phyloP scores from a whole-genome alignment of 2,888 invertebrate species.

The Drosophila leonis region DNA sequence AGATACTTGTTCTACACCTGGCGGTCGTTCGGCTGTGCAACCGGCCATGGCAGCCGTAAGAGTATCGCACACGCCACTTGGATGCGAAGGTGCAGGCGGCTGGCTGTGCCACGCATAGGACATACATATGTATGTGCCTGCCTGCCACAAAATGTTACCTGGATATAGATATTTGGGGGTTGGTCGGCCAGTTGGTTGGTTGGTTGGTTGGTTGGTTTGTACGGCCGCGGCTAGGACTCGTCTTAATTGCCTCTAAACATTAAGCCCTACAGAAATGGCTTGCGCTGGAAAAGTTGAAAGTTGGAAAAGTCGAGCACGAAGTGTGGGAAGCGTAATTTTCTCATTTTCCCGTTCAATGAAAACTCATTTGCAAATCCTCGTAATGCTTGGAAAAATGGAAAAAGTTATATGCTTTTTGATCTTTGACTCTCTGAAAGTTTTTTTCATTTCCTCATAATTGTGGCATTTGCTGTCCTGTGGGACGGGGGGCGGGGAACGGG shows the following conservation, averaged over 20 bases:
- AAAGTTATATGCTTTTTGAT: constrained; percentile 75
- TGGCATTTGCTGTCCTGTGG: constrained; percentile 1
- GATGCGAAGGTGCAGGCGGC: constrained; percentile 33
- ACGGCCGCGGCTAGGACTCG: constrained; percentile 39
- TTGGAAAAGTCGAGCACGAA: not conserved
- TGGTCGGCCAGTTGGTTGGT: constrained; percentile 27
- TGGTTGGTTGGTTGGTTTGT: constrained; percentile 23
- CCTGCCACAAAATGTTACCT: constrained; percentile 25
- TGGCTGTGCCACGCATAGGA: constrained; percentile 28
- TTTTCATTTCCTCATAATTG: constrained; percentile 38
- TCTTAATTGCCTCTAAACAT: constrained; percentile 75
- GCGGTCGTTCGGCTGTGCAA: constrained; percentile 58
- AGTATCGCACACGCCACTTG: constrained; percentile 54
- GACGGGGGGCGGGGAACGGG: not conserved
- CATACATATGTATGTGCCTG: not conserved
- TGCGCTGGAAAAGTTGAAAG: constrained; percentile 30
- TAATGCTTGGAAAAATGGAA: constrained; percentile 60
- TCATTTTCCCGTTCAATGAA: constrained; percentile 80
- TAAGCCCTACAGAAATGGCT: constrained; percentile 29
- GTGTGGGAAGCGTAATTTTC: constrained; percentile 63
- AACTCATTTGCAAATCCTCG: constrained; percentile 54
- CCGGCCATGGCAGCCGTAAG: constrained; percentile 54
- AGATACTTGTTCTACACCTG: constrained; percentile 72
- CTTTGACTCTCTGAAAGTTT: constrained; percentile 53
- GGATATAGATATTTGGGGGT: constrained; percentile 1